Percentiles rank a stretch among this genome's conserved stretches.
phyloP scores from a whole-genome alignment of 2,113 vertebrate genomes.

The Carassius auratus region DNA sequence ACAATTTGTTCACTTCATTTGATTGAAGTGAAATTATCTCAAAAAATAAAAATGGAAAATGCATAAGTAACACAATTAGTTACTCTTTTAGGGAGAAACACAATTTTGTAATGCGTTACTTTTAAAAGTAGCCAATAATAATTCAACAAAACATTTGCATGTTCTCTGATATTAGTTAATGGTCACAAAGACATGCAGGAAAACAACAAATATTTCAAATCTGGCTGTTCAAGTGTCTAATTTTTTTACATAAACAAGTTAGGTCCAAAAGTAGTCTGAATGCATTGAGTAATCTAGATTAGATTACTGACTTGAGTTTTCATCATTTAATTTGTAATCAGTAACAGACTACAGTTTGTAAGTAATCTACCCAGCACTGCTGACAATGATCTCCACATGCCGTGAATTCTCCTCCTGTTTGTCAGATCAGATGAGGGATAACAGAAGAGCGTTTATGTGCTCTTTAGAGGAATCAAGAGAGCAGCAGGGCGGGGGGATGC shows the following conservation, averaged over 20 bases:
- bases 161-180: no score
- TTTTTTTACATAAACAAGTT: no score
- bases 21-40: background rate
- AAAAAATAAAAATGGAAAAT: background rate
- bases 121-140: no score
- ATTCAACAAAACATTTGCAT: no score
- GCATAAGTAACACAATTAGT: no score
- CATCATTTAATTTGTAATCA: background rate
- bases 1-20: background rate
- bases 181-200: no score
- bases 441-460: slow-evolving; percentile 55
- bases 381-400: background rate
- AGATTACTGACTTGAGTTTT: no score
- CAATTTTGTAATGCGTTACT: no score
- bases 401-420: slow-evolving; percentile 1
- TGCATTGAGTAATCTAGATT: background rate
- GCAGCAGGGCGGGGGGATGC: background rate
- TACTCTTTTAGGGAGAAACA: no score
- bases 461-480: slow-evolving; percentile 61
- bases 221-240: no score
- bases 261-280: background rate
- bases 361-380: background rate
- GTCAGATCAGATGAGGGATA: background rate
- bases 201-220: no score
- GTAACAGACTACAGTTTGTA: background rate